A percentile compares a stretch with the other conserved stretches of the same genome.
Conservation (phyloP, 2,113 vertebrate genomes). For the Peromyscus leucopus region DNA sequence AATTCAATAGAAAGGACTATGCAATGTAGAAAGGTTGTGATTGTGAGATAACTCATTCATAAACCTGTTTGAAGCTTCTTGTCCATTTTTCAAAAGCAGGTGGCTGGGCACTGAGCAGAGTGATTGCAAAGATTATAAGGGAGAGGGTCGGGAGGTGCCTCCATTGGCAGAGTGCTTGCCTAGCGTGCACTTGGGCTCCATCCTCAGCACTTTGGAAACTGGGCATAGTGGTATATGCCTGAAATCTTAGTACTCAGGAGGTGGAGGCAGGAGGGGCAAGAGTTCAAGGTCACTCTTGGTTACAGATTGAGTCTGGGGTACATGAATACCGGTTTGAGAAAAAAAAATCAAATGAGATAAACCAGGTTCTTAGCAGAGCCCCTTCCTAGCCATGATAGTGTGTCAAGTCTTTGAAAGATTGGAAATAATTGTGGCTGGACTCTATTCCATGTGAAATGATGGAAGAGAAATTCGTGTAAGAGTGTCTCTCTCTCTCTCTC, state of each 20-base stretch:
- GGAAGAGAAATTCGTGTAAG: neutral
- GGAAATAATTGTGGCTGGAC: neutral
- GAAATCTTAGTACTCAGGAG: neutral
- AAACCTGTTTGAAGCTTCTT: neutral
- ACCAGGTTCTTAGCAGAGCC: neutral
- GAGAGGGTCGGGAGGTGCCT: neutral
- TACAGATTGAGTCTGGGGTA: neutral
- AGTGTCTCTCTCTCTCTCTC: neutral
- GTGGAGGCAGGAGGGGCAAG: neutral
- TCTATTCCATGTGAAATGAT: neutral
- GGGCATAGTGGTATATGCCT: neutral
- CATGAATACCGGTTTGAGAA: neutral
- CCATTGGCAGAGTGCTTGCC: neutral
- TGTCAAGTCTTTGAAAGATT: neutral
- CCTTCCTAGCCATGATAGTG: neutral
- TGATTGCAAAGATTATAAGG: conserved; percentile 1
- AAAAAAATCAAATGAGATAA: neutral
- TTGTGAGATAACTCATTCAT: conserved; percentile 19
- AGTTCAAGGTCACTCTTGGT: neutral
- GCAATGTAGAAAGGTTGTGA: neutral
- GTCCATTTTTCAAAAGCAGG: neutral
- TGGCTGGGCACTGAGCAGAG: neutral
- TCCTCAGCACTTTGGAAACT: neutral
- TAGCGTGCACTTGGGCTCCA: neutral
- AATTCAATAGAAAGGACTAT: neutral